Percentiles rank a stretch among this genome's conserved stretches.
Conservation (phyloP, 2,113 vertebrate species). For the Centropus bengalensis region DNA sequence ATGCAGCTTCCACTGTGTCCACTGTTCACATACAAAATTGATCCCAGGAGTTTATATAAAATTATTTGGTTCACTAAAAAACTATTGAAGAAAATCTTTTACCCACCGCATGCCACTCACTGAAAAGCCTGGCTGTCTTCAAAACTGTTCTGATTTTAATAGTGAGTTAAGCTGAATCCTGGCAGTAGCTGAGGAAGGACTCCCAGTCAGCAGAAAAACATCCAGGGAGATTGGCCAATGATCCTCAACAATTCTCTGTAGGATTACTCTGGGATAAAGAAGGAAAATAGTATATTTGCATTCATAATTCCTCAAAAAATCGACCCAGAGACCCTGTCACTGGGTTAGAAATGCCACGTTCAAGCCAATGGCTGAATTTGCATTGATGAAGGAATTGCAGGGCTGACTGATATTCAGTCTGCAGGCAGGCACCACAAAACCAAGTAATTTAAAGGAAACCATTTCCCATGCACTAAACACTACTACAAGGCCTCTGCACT, state of each 20-base stretch:
- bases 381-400: background rate
- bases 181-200: background rate
- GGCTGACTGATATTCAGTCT: background rate
- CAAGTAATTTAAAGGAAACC: background rate
- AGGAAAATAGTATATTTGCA: background rate
- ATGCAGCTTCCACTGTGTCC: background rate
- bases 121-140: background rate
- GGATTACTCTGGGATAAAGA: background rate
- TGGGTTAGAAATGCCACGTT: background rate
- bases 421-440: background rate
- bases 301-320: background rate
- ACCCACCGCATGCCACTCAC: background rate
- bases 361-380: background rate
- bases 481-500: background rate
- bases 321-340: background rate
- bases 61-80: background rate
- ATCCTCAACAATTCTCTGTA: background rate
- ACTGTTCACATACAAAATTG: background rate
- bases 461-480: background rate
- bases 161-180: background rate
- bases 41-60: background rate
- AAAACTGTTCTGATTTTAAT: background rate
- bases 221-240: background rate
- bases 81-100: background rate
- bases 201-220: background rate